Percentiles rank a stretch among this genome's conserved stretches.
These are phyloP conservation scores for Cyclophora albipunctata DNA, from an alignment of 2,888 invertebrate species.

Conservation along the genomic window DNA sequence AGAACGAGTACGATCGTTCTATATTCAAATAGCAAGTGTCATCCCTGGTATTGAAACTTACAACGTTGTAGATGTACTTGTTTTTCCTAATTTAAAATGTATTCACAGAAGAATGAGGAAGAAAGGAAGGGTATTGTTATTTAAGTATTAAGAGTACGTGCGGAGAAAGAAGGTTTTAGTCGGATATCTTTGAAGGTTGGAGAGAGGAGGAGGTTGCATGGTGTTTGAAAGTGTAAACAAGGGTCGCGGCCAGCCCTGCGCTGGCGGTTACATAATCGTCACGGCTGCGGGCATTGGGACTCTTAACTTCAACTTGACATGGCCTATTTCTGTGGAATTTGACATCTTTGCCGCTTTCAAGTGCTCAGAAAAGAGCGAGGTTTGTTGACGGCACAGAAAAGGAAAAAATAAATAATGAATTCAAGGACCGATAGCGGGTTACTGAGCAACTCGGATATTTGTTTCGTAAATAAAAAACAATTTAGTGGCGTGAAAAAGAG, in stretches of 20 bases:
- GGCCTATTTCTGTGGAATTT: slow-evolving; percentile 62
- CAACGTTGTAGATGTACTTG: too few species aligned
- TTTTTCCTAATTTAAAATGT: too few species aligned
- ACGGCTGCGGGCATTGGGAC: slow-evolving; percentile 55
- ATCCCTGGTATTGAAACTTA: too few species aligned
- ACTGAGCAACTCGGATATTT: slow-evolving; percentile 10
- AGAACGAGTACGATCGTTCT: too few species aligned
- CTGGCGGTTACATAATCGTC: slow-evolving; percentile 56
- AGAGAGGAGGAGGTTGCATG: too few species aligned
- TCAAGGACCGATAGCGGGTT: slow-evolving; percentile 18
- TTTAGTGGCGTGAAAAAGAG: slow-evolving; percentile 7
- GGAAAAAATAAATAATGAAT: slow-evolving; percentile 17
- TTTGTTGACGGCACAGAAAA: slow-evolving; percentile 17
- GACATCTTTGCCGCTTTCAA: slow-evolving; percentile 54
- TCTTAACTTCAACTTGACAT: slow-evolving; percentile 66
- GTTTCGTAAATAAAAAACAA: slow-evolving; percentile 12
- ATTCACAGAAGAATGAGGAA: too few species aligned
- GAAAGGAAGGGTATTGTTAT: too few species aligned
- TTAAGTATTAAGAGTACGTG: too few species aligned
- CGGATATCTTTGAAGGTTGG: too few species aligned
- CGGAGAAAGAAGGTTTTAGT: too few species aligned
- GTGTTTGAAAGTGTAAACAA: too few species aligned
- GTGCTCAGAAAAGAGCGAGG: slow-evolving; percentile 27
- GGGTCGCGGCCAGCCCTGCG: slow-evolving; percentile 37
- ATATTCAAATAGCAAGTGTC: too few species aligned